Evolutionary conservation across 35 echinoderm and acorn worm species (phyloP), one percentile per base, ranked within the genome.

Genomic region (Chiridota heheva): DNA sequence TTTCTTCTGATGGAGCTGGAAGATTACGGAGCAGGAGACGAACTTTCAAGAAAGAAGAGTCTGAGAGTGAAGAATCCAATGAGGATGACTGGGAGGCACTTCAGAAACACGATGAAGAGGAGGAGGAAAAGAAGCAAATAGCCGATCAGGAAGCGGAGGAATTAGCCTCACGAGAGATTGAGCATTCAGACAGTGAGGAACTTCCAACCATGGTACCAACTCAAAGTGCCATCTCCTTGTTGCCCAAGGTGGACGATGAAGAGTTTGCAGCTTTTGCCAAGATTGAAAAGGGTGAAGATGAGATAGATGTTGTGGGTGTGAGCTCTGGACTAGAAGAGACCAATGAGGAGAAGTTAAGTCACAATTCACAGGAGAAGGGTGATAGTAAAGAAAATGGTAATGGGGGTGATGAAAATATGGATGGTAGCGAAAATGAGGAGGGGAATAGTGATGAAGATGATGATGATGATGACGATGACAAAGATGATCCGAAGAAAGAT

Each of bases 391-490:
- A 53, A 20, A 71, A 66, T 39, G 26, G 56, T 4, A 63, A 58
- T 26, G 45, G 42, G 37, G 67, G 59, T 74, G 73, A 80, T 88
- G 58, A 45, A 67, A 47, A 70, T 15, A 29, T 10, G 6, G 12
- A 38, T 31, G 36, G 15, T 10, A 62, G 32, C 28, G 48, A 49
- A 40, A 69, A 77, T 20, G 49, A 77, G 31, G 44, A 78, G 45
- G 49, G 71, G 47, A 39, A 46, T 1, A 59, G 30, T 30, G 55
- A 69, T 40, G 32, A 46, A 80, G 73, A 58, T 44, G 67, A 83
- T 33, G 82, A 86, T 41, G 73, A 66, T 62, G 58, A 74, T 2
- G 18, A 12, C 31, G 67, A 70, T 27, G 16, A 5, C n/a, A 27
- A 65, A 16, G 68, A 71, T 71, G 68, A 1, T 36, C 18, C 18